phyloP scores from a whole-genome alignment of 2,113 vertebrate genomes.

The Corvus moneduloides region DNA sequence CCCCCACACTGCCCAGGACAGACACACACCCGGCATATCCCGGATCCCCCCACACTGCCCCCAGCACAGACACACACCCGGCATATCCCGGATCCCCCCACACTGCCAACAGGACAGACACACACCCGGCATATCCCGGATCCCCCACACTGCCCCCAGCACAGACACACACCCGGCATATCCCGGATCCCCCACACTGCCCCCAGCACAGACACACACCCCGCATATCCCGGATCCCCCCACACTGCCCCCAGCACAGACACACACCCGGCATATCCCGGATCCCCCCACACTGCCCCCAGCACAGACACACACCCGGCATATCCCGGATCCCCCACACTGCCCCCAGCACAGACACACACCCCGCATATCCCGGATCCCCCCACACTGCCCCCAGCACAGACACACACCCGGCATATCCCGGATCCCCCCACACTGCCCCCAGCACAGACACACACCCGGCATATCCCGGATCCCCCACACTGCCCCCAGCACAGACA shows the following conservation, averaged over 20 bases:
- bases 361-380: not conserved
- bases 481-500: not conserved
- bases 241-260: too few species aligned
- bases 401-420: not conserved
- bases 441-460: not conserved
- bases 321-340: not conserved
- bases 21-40: not conserved
- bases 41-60: not conserved
- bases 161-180: not conserved
- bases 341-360: not conserved
- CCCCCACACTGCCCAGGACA: not conserved
- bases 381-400: not conserved
- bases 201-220: not conserved
- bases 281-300: not conserved
- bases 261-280: not conserved
- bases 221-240: not conserved
- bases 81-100: not conserved
- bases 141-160: not conserved
- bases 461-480: not conserved
- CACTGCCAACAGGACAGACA: too few species aligned
- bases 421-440: not conserved
- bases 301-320: not conserved
- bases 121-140: not conserved
- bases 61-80: accelerated
- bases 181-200: not conserved